Evolutionary conservation across 2,113 vertebrate species (phyloP).

Genomic region (Crocuta crocuta): DNA sequence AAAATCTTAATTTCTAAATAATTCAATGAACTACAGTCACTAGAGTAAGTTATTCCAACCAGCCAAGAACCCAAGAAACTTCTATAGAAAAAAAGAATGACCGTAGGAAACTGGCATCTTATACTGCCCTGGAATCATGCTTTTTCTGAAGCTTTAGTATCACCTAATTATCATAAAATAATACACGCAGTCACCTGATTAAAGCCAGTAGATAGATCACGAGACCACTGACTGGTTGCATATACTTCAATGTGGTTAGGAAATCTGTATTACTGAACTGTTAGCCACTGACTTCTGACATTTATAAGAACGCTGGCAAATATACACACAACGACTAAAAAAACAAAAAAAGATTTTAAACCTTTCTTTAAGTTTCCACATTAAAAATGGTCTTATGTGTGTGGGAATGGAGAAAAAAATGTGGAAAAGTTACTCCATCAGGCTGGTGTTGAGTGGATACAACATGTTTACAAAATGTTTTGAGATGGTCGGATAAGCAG

Average conservation of each 20-base stretch:
- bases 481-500: constrained; percentile 53
- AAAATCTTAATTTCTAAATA: constrained; percentile 41
- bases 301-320: constrained; percentile 61
- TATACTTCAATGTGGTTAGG: not conserved
- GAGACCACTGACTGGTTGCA: not conserved
- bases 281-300: constrained; percentile 47
- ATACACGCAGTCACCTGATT: not conserved
- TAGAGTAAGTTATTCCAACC: constrained; percentile 39
- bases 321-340: constrained; percentile 25
- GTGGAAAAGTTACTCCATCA: not conserved
- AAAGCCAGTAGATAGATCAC: not conserved
- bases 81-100: not conserved
- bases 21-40: not conserved
- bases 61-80: not conserved
- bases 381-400: not conserved
- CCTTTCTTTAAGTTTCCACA: constrained; percentile 29
- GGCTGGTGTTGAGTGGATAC: not conserved
- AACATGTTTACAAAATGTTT: constrained; percentile 58
- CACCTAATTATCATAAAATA: constrained; percentile 40
- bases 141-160: constrained; percentile 27
- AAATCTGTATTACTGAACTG: constrained; percentile 53
- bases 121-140: not conserved
- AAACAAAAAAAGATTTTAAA: not conserved
- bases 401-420: constrained; percentile 6
- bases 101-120: not conserved